Conservation (phyloP, 2,113 vertebrate genomes). For the Gallinago jamesoni region DNA sequence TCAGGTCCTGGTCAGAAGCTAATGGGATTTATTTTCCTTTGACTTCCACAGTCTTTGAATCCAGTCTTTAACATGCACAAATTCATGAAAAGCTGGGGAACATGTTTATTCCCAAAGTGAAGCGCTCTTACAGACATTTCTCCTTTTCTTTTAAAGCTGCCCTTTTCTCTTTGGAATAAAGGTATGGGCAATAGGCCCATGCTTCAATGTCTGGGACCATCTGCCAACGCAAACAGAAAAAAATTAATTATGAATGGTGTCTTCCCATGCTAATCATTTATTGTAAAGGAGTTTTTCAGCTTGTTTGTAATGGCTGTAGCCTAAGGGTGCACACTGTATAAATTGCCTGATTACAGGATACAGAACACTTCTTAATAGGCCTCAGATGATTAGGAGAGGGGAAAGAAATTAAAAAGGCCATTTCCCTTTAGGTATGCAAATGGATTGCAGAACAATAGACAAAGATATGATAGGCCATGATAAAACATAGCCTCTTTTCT, state of each 20-base stretch:
- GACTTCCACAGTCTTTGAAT: neutral
- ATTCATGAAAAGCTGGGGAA: neutral
- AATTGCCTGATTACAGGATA: conserved; percentile 96
- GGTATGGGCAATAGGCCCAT: conserved; percentile 62
- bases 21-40: conserved; percentile 4
- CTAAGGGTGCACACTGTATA: conserved; percentile 85
- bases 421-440: conserved; percentile 93
- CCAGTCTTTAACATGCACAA: neutral
- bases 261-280: conserved; percentile 83
- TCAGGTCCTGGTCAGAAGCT: neutral
- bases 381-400: conserved; percentile 91
- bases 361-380: conserved; percentile 83
- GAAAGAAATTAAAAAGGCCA: conserved; percentile 84
- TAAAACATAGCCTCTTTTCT: conserved; percentile 70
- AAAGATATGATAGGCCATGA: conserved; percentile 72
- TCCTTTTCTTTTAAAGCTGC: conserved; percentile 26
- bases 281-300: conserved; percentile 88
- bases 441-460: conserved; percentile 83
- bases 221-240: conserved; percentile 75
- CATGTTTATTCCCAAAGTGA: conserved; percentile 33
- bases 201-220: conserved; percentile 74
- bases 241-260: conserved; percentile 82
- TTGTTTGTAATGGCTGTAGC: conserved; percentile 81
- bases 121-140: neutral
- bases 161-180: conserved; percentile 61